A percentile compares a stretch with the other conserved stretches of the same genome.
phyloP scores from a whole-genome alignment of 2,888 invertebrate species.

The Agrochola lota region DNA sequence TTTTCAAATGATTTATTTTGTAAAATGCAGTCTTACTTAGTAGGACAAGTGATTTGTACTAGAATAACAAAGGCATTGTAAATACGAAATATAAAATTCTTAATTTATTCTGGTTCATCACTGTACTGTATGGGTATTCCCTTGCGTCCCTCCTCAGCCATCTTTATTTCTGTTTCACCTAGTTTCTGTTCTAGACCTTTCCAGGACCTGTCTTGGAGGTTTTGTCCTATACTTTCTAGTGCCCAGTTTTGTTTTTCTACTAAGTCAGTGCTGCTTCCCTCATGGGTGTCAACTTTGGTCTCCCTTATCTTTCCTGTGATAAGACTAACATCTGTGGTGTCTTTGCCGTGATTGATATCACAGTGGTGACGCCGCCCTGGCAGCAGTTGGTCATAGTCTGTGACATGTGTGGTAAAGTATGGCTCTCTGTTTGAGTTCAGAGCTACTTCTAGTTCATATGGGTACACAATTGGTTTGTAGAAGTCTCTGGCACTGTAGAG shows the following conservation, averaged over 20 bases:
- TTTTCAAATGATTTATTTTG: slow-evolving; percentile 53
- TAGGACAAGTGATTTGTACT: slow-evolving; percentile 64
- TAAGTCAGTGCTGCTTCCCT: slow-evolving; percentile 80
- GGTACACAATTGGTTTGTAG: slow-evolving; percentile 97
- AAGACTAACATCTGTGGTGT: slow-evolving; percentile 93
- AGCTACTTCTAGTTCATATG: slow-evolving; percentile 97
- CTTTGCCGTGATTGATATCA: slow-evolving; percentile 82
- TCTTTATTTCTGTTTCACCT: slow-evolving; percentile 93
- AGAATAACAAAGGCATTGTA: slow-evolving; percentile 63
- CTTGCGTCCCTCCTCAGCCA: slow-evolving; percentile 93
- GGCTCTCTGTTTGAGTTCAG: slow-evolving; percentile 91
- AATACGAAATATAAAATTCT: slow-evolving; percentile 69
- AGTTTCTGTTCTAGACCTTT: slow-evolving; percentile 95
- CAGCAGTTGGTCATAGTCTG: slow-evolving; percentile 94
- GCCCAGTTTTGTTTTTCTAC: slow-evolving; percentile 89
- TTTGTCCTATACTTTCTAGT: slow-evolving; percentile 91
- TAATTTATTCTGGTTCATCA: slow-evolving; percentile 88
- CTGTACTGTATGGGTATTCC: slow-evolving; percentile 94
- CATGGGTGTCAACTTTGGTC: slow-evolving; percentile 79
- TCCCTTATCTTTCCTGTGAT: slow-evolving; percentile 93
- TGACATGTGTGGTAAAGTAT: slow-evolving; percentile 91
- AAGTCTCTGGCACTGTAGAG: slow-evolving; percentile 96
- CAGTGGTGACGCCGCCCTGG: slow-evolving; percentile 91
- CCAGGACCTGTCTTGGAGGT: slow-evolving; percentile 94
- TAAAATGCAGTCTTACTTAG: slow-evolving; percentile 67